phyloP scores from a whole-genome alignment of 2,113 vertebrate species.

The Hirundichthys speculiger region DNA sequence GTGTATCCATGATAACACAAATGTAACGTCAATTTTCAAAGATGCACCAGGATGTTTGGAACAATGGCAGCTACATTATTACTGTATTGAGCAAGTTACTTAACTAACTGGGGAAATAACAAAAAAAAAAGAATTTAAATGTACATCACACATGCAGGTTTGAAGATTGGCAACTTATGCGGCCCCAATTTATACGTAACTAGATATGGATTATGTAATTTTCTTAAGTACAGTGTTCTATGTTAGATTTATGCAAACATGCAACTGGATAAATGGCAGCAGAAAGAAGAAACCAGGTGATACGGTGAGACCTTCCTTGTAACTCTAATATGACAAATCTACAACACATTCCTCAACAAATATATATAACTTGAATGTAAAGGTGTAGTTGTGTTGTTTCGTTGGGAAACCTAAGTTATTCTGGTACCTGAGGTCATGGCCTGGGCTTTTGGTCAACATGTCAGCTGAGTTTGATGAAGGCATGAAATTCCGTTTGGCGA shows the following conservation, averaged over 20 bases:
- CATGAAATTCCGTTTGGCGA: slow-evolving; percentile 90
- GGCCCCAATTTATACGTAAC: too few relatives aligned
- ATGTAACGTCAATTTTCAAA: background rate
- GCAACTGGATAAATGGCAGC: background rate
- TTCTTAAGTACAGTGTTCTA: too few relatives aligned
- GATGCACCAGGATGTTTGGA: background rate
- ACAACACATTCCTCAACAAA: too few relatives aligned
- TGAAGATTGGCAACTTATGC: too few relatives aligned
- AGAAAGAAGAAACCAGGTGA: too few relatives aligned
- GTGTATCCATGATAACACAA: background rate
- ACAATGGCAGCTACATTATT: background rate
- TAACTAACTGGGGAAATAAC: background rate
- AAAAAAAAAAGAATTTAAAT: background rate
- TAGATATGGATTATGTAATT: too few relatives aligned
- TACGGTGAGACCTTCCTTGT: too few relatives aligned
- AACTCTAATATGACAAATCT: too few relatives aligned
- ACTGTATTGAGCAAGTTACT: background rate
- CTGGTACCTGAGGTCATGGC: slow-evolving; percentile 71
- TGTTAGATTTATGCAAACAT: background rate
- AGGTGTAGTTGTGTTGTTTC: too few relatives aligned
- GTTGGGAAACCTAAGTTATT: background rate
- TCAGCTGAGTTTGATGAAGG: slow-evolving; percentile 80
- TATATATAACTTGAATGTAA: background rate
- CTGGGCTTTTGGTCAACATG: slow-evolving; percentile 48
- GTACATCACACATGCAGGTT: background rate